Evolutionary conservation across 2,888 invertebrate species (phyloP).

Genomic region (Lagria hirta): DNA sequence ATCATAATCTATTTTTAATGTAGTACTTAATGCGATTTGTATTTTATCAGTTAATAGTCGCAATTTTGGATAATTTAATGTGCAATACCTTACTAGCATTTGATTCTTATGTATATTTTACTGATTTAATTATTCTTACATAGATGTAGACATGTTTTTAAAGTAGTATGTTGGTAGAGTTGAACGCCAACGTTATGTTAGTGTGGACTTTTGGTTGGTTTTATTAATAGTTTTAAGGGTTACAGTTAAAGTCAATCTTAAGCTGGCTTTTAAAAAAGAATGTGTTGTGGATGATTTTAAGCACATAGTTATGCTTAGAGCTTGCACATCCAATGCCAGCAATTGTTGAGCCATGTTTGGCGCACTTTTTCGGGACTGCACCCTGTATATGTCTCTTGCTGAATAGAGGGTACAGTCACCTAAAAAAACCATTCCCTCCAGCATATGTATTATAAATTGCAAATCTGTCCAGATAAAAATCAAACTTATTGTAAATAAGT

Average conservation of each 20-base stretch:
- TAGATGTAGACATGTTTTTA: conserved; percentile 20
- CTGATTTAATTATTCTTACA: conserved; percentile 14
- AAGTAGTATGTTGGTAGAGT: conserved; percentile 25
- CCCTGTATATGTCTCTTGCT: conserved; percentile 11
- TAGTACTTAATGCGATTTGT: conserved; percentile 22
- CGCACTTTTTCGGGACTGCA: conserved; percentile 42
- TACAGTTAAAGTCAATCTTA: conserved; percentile 40
- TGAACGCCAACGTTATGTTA: conserved; percentile 33
- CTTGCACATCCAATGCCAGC: conserved; percentile 51
- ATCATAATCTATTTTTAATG: conserved; percentile 23
- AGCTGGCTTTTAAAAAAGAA: conserved; percentile 39
- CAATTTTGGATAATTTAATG: conserved; percentile 19
- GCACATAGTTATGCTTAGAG: conserved; percentile 49
- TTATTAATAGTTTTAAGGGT: conserved; percentile 32
- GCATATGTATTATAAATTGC: conserved; percentile 54
- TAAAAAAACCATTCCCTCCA: conserved; percentile 53
- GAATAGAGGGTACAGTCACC: conserved; percentile 16
- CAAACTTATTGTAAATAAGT: conserved; percentile 56
- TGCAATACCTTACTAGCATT: conserved; percentile 24
- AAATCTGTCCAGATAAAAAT: conserved; percentile 56
- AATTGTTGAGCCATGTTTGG: conserved; percentile 44
- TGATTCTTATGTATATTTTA: conserved; percentile 22
- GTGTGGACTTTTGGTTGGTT: conserved; percentile 34
- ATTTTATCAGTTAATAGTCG: conserved; percentile 23
- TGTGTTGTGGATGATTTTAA: conserved; percentile 44